Percentiles rank a stretch among this genome's conserved stretches.
These are phyloP conservation scores for Mantis religiosa DNA, from an alignment of 2,888 invertebrate species.

Conservation along the genomic window DNA sequence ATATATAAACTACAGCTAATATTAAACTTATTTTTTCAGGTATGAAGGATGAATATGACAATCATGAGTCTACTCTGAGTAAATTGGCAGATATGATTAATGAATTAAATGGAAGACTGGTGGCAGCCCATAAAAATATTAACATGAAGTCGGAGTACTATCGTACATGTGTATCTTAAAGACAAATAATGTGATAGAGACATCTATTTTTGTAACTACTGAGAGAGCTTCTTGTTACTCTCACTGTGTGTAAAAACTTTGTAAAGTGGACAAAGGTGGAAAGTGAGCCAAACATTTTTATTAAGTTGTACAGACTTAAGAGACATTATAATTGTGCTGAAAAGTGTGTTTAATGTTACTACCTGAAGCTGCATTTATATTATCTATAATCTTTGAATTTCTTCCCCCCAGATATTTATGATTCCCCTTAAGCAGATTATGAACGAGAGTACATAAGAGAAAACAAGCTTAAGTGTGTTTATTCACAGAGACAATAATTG, in stretches of 20 bases:
- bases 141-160: slow-evolving; percentile 58
- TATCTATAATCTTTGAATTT: not conserved
- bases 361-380: not conserved
- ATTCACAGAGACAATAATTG: not conserved
- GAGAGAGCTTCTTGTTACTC: not conserved
- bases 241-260: not conserved
- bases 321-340: not conserved
- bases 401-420: not conserved
- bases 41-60: slow-evolving; percentile 64
- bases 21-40: slow-evolving; percentile 39
- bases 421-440: not conserved
- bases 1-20: not conserved
- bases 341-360: not conserved
- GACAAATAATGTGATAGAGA: not conserved
- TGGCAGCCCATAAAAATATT: slow-evolving; percentile 56
- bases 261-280: not conserved
- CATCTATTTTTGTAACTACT: not conserved
- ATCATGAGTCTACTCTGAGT: slow-evolving; percentile 58
- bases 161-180: slow-evolving; percentile 50
- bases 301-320: not conserved
- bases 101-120: slow-evolving; percentile 59
- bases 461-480: not conserved
- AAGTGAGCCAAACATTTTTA: not conserved
- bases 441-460: not conserved
- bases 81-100: slow-evolving; percentile 58